These are phyloP conservation scores for Coelopa pilipes DNA, from an alignment of 2,888 invertebrate genomes.

Conservation along the genomic window DNA sequence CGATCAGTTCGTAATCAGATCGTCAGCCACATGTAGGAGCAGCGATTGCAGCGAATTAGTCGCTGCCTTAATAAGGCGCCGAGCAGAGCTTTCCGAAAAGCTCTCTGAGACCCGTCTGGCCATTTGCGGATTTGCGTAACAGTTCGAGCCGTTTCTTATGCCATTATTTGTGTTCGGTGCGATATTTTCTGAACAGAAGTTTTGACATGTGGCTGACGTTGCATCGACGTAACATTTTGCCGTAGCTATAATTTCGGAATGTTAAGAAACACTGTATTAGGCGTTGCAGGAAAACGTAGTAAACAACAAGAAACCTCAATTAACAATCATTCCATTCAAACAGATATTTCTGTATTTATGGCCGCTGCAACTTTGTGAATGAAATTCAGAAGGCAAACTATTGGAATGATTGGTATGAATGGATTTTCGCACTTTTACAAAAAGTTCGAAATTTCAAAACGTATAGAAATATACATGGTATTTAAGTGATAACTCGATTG, in stretches of 20 bases:
- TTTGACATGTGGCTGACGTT: constrained; percentile 8
- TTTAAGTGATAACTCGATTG: too few relatives aligned
- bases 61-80: constrained; percentile 21
- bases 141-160: background rate
- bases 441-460: too few relatives aligned
- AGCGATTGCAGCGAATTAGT: constrained; percentile 9
- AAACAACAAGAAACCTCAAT: background rate
- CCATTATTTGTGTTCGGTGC: background rate
- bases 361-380: too few relatives aligned
- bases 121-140: constrained; percentile 25
- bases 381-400: too few relatives aligned
- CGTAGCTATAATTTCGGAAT: background rate
- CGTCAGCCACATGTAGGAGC: constrained; percentile 13
- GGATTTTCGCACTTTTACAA: too few relatives aligned
- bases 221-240: constrained; percentile 1
- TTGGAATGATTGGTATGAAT: too few relatives aligned
- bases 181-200: constrained; percentile 17
- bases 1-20: too few relatives aligned
- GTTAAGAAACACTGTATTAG: background rate
- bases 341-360: too few relatives aligned
- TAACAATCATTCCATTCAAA: too few relatives aligned
- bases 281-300: constrained; percentile 21
- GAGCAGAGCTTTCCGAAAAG: background rate
- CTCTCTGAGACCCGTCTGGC: constrained; percentile 2
- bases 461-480: too few relatives aligned